phyloP scores from a whole-genome alignment of 2,888 invertebrate species.

The Noctua janthe region DNA sequence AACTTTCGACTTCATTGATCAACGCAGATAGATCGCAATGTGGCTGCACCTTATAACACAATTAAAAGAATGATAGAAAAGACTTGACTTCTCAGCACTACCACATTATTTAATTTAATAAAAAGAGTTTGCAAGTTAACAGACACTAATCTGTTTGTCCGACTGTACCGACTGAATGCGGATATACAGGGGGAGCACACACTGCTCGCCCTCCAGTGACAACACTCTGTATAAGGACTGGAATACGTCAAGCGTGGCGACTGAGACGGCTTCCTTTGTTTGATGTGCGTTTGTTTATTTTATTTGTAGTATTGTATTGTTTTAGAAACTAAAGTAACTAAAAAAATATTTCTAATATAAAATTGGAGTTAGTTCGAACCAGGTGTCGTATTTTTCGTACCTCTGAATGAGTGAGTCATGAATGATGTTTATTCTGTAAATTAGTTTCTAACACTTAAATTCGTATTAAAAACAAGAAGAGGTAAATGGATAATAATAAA shows the following conservation, averaged over 20 bases:
- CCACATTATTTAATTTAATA: background rate
- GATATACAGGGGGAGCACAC: slow-evolving; percentile 45
- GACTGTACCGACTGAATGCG: slow-evolving; percentile 31
- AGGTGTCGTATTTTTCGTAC: background rate
- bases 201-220: slow-evolving; percentile 47
- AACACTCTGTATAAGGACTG: slow-evolving; percentile 56
- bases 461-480: background rate
- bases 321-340: background rate
- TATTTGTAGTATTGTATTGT: slow-evolving; percentile 16
- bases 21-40: background rate
- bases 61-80: background rate
- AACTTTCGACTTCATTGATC: background rate
- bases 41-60: background rate
- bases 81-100: background rate
- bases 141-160: background rate
- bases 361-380: background rate
- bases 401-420: background rate
- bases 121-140: background rate
- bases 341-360: background rate
- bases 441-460: background rate
- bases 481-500: background rate
- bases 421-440: too few relatives aligned
- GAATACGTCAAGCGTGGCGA: slow-evolving; percentile 39
- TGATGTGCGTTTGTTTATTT: background rate
- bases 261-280: slow-evolving; percentile 40